Percentiles rank a stretch among this genome's conserved stretches.
Evolutionary conservation across 2,888 invertebrate genomes (phyloP).

Genomic region (Hirtodrosophila alboralis): DNA sequence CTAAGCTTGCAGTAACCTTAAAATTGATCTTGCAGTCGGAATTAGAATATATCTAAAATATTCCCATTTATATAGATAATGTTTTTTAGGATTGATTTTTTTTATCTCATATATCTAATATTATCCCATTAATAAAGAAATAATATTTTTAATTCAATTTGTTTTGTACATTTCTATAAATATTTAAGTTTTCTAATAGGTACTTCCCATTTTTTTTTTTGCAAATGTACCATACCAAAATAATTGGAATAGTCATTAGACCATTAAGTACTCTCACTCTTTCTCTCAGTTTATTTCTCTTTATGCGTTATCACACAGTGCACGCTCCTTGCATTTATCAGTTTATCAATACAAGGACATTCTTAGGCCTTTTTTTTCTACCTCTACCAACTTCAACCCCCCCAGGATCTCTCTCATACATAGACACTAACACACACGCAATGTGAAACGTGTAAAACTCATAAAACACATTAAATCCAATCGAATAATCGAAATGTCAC

Average conservation of each 20-base stretch:
- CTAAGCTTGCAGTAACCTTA: too few relatives aligned
- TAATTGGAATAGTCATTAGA: slow-evolving; percentile 12
- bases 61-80: too few relatives aligned
- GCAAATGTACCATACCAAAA: background rate
- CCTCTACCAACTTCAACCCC: slow-evolving; percentile 11
- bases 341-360: slow-evolving; percentile 29
- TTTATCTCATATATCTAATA: too few relatives aligned
- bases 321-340: slow-evolving; percentile 58
- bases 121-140: too few relatives aligned
- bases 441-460: slow-evolving; percentile 74
- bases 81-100: too few relatives aligned
- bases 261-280: slow-evolving; percentile 17
- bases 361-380: slow-evolving; percentile 11
- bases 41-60: too few relatives aligned
- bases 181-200: too few relatives aligned
- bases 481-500: slow-evolving; percentile 85
- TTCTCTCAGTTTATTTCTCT: too few relatives aligned
- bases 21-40: too few relatives aligned
- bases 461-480: slow-evolving; percentile 85
- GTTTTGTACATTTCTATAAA: too few relatives aligned
- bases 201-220: too few relatives aligned
- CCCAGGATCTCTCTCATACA: slow-evolving; percentile 6
- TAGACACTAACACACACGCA: slow-evolving; percentile 20
- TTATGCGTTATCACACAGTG: background rate
- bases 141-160: too few relatives aligned